Base-by-base conservation (phyloP, 92 coral and sea anemone species). In the Umimayanthus kanabou region DNA sequence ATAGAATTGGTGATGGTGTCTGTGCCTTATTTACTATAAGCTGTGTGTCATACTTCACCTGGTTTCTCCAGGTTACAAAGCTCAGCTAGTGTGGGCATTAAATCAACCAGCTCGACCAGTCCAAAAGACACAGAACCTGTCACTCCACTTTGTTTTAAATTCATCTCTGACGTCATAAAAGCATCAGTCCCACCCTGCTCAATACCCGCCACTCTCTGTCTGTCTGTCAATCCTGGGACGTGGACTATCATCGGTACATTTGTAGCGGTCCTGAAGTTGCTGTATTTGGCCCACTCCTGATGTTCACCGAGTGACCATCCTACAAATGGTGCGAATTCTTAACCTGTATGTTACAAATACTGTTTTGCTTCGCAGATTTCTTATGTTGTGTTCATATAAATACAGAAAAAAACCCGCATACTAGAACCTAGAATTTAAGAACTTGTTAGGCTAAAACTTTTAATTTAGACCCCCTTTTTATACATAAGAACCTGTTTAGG, bases 251-350 rank as follows among this genome's bases (percentile, higher is more conserved):
- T 80, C 8, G 98, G 98, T 8, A 93, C 94, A 66, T 95, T 95
- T 11, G 98, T 95, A 5, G 98, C 90, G 49, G 89, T 90, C 47
- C 96, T 86, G 76, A 95, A 95, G 81, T 95, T 95, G 85, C 94
- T 95, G 85, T 85, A 95, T 37, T 95, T 93, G 28, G 96, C 64
- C 98, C 98, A 95, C 77, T 95, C 96, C 49, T 89, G 85, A 65
- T 95, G 94, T 64, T 93, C 96, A 16, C 98, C 98, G 18, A 95
- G 90, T 28, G 98, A 92, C 98, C 98, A 95, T 30, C 98, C 98
- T 95, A 37, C 9, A n/a, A 47, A 74, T 26, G 61, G 43, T 3
- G 29, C 25, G 11, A 53, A 11, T 11, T 9, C 58, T 53, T 53
- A 13, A 16, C 18, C 11, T 53, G 58, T 53, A 53, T 13, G 58